Percentiles rank a stretch among this genome's conserved stretches.
phyloP scores from a whole-genome alignment of 2,113 vertebrate genomes.

The Podarcis muralis region DNA sequence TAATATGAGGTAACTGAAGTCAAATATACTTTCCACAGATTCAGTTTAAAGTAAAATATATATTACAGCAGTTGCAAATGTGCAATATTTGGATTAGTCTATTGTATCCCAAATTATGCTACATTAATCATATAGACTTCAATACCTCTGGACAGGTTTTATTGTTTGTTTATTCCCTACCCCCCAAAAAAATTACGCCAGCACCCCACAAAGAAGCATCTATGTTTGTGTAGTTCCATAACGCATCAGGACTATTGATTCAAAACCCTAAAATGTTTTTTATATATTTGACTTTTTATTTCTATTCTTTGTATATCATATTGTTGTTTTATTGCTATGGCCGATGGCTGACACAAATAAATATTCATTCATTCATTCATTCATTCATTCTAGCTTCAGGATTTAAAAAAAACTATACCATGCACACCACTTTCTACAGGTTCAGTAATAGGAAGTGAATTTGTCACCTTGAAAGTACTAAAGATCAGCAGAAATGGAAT shows the following conservation, averaged over 20 bases:
- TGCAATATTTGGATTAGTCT: constrained; percentile 45
- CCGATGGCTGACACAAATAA: too few relatives aligned
- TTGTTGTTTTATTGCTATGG: too few relatives aligned
- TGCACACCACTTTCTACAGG: constrained; percentile 12
- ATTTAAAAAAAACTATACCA: constrained; percentile 17
- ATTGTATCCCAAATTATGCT: constrained; percentile 43
- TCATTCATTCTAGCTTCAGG: too few relatives aligned
- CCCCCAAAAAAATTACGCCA: not conserved
- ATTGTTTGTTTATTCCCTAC: not conserved
- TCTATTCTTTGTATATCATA: too few relatives aligned
- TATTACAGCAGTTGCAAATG: constrained; percentile 24
- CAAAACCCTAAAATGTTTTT: too few relatives aligned
- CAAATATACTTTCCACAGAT: constrained; percentile 15
- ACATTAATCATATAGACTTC: constrained; percentile 32
- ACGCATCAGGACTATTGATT: constrained; percentile 25
- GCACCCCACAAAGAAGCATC: constrained; percentile 18
- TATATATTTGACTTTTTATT: too few relatives aligned
- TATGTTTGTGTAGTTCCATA: constrained; percentile 52
- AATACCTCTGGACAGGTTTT: constrained; percentile 37
- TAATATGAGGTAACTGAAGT: not conserved
- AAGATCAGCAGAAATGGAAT: constrained; percentile 55
- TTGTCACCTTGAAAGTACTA: constrained; percentile 61
- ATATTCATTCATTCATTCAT: too few relatives aligned
- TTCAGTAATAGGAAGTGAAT: constrained; percentile 41
- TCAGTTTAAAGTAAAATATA: constrained; percentile 9